Conservation (phyloP, 2,113 vertebrate genomes). For the Lepus timidus region DNA sequence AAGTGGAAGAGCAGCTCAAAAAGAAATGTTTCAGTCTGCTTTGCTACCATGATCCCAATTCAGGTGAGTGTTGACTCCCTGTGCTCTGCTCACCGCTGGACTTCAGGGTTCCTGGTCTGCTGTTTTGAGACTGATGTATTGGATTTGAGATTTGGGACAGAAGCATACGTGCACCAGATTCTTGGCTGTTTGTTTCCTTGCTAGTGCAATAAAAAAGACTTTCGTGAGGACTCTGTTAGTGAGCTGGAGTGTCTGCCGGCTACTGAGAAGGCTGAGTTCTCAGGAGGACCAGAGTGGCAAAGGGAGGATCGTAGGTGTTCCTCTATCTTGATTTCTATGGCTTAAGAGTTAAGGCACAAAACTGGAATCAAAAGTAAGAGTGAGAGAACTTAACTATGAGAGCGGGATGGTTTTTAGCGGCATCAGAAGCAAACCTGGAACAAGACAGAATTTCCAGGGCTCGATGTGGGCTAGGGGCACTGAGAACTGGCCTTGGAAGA, state of each 20-base stretch:
- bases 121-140: conserved; percentile 26
- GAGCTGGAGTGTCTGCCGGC: not conserved
- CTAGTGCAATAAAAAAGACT: conserved; percentile 11
- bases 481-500: not conserved
- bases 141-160: conserved; percentile 40
- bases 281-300: not conserved
- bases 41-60: conserved; percentile 90
- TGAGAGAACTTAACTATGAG: conserved; percentile 12
- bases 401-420: not conserved
- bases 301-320: not conserved
- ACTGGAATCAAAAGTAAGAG: conserved; percentile 4
- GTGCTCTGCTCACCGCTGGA: not conserved
- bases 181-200: conserved; percentile 36
- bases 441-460: not conserved
- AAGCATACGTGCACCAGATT: not conserved
- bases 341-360: conserved; percentile 29
- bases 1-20: conserved; percentile 91
- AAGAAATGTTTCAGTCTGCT: conserved; percentile 90
- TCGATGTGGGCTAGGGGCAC: not conserved
- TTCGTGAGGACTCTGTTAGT: not conserved
- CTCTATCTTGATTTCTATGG: conserved; percentile 19
- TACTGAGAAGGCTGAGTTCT: not conserved
- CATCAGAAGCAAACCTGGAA: not conserved
- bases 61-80: conserved; percentile 83
- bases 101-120: not conserved